Evolutionary conservation across 2,797 vertebrate species (phyloP), one percentile per base, ranked within the genome.

Genomic region (Podargus strigoides): DNA sequence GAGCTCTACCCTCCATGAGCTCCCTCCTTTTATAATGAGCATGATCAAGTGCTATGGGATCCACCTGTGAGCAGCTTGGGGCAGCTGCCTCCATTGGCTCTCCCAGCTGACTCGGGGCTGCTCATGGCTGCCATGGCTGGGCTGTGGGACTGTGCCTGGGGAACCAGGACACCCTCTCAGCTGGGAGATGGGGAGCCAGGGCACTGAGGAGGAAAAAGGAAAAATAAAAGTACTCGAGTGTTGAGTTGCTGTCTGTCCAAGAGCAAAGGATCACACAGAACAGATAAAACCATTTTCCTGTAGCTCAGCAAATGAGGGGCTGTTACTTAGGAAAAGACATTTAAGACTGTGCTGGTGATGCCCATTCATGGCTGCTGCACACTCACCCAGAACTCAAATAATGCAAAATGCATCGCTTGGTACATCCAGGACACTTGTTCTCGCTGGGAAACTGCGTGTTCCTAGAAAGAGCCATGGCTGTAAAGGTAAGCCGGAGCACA

Each of bases 341-440:
- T 42, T 46, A 19, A 59, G 53, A 46, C 46, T n/a, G n/a, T 18
- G 82, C 42, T 30, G 67, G 66, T 42, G 77, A 16, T 59, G 56
- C 50, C 42, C 1, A 0, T 6, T 52, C 8, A 4, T 1, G 39
- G 67, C 73, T 90, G 74, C 42, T 26, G 0, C 4, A 2, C 1
- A 32, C 74, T 70, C 30, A 36, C 34, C 28, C 66, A 49, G 44
- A 59, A 36, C 30, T 30, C 81, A 19, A 28, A 2, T 14, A 55
- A 24, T 0, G 50, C 34, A 39, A 36, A 69, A 66, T 0, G 2
- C 58, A 41, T 59, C n/a, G 0, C 46, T 17, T 14, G 1, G 46
- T 0, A 5, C 44, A 2, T 2, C 56, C 92, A 53, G 63, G 3
- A 8, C 0, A 0, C 17, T 20, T 30, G 3, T 10, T 22, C 49